Percentiles rank a stretch among this genome's conserved stretches.
Conservation (phyloP, 2,113 vertebrate species). For the Dasyurus viverrinus region DNA sequence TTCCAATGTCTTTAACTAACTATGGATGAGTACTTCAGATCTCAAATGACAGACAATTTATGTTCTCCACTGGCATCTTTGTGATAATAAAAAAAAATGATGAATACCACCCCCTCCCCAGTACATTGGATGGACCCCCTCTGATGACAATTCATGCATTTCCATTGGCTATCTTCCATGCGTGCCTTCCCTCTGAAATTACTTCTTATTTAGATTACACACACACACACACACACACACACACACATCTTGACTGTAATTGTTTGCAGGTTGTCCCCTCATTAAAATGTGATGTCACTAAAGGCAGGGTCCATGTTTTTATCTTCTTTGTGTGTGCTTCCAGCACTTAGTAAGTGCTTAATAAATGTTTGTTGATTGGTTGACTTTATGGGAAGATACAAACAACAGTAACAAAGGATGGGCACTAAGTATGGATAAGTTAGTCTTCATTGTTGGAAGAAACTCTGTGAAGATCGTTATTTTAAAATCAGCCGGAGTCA, state of each 20-base stretch:
- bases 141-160: neutral
- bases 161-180: neutral
- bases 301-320: neutral
- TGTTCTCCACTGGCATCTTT: neutral
- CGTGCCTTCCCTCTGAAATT: neutral
- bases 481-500: too few relatives aligned
- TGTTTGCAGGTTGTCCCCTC: neutral
- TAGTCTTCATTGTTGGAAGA: neutral
- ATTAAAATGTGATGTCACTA: neutral
- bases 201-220: neutral
- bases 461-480: too few relatives aligned
- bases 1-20: constrained; percentile 20
- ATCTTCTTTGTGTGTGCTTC: neutral
- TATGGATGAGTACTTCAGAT: neutral
- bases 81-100: neutral
- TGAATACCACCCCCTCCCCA: neutral
- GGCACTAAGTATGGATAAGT: neutral
- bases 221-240: too few relatives aligned
- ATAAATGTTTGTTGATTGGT: neutral
- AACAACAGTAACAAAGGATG: neutral
- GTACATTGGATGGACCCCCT: neutral
- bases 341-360: neutral
- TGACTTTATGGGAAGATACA: neutral
- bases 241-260: neutral
- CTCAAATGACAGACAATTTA: neutral